Evolutionary conservation across 2,113 vertebrate species (phyloP), one percentile per base, ranked within the genome.

Genomic region (Neolamprologus devosi): DNA sequence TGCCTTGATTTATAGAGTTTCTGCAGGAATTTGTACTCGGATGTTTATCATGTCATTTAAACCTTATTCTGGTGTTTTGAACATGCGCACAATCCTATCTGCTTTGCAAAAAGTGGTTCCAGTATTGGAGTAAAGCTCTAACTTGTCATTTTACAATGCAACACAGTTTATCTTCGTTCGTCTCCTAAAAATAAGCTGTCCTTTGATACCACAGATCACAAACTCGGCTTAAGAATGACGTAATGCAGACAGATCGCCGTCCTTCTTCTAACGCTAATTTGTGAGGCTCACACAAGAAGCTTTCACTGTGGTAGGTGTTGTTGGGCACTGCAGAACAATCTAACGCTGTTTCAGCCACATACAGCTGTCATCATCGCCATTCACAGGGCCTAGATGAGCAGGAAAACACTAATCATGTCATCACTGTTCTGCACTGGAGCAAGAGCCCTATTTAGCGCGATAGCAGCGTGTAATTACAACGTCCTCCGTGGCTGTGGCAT

Each of bases 331-430:
- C 93, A 89, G 86, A 93, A 89, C 87, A 85, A 90, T 88, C 86
- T 82, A 42, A 65, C n/a, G 16, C 63, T 8, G n/a, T 83, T 88
- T 85, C 57, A 4, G 49, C 85, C 90, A 5, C 91, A 87, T 85
- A 40, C 91, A 87, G 92, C 91, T 95, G 94, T 95, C 93, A 91
- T 90, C 94, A 23, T 92, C 85, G 19, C 63, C 75, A 70, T 81
- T 94, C 91, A 87, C 86, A 28, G 60, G 89, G 86, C 85, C 90
- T 53, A 35, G 93, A 90, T 82, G 88, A 92, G 90, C 91, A 84
- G 90, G 89, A 92, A 91, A 93, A 93, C 91, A 93, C 93, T 89
- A 90, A 91, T 94, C 94, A 95, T 94, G 93, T 94, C 95, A 91
- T 92, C 95, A 58, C 93, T 23, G 89, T 21, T 82, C 86, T 33